Evolutionary conservation across 2,888 invertebrate species (phyloP), one percentile per base, ranked within the genome.

Genomic region (Ischnura elegans): DNA sequence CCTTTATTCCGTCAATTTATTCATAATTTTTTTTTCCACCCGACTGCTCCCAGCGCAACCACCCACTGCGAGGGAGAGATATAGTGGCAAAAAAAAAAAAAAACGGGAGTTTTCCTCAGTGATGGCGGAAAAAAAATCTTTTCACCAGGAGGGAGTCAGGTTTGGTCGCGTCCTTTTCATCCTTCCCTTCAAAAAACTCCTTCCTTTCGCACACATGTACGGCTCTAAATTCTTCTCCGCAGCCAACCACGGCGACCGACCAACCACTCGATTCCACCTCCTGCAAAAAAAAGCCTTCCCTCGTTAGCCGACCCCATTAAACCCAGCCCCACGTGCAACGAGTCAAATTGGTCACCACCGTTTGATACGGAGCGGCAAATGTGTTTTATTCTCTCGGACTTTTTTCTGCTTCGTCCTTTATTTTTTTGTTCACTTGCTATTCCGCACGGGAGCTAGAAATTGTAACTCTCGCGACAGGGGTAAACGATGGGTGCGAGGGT

Each of bases 231-330:
- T 21, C 55, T 21, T 21, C 13, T 19, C 55, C 55, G 19, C 55
- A 3, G 0, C n/a, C 0, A 76, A 76, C 76, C 36, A 4, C 43
- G 21, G 3, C 36, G 36, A 42, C 5, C 19, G 36, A 46, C 36
- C 47, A 46, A 51, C 51, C 87, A n/a, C 87, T 25, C 36, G 25
- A 51, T 42, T 55, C 87, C 87, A 42, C 87, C 51, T 87, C 55
- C 87, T 43, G 55, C 55, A 55, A 55, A 51, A 51, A 51, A 55
- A n/a, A n/a, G n/a, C 55, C 55, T 55, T 42, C 55, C 87, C 87
- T 87, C 87, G 87, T 87, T 87, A 87, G 87, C 42, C 55, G 55
- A 87, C 87, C 87, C 87, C 87, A 51, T 55, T 87, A 42, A 87
- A 36, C 29, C 42, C 51, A 36, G 55, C 51, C 36, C 55, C 87